Conservation (phyloP, 1,140 invertebrate species). For the Solen grandis region DNA sequence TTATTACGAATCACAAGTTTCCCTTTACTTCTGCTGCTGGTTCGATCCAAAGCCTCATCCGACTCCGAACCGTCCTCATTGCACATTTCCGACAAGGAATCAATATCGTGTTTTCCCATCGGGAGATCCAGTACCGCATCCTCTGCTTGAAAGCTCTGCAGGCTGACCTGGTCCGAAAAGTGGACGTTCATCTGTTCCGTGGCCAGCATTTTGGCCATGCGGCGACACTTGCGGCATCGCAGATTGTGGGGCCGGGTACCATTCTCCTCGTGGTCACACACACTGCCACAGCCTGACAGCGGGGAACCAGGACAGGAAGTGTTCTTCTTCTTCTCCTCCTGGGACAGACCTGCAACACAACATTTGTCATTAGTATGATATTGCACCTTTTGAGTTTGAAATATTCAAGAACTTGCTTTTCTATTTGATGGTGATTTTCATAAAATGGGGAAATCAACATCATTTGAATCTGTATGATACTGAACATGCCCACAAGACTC, state of each 20-base stretch:
- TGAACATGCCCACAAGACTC: too few relatives aligned
- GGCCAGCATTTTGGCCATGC: conserved; percentile 40
- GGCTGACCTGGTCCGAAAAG: conserved; percentile 65
- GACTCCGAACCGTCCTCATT: conserved; percentile 48
- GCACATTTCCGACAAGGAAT: conserved; percentile 53
- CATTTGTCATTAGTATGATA: conserved; percentile 54
- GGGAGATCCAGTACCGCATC: conserved; percentile 57
- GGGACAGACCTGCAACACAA: conserved; percentile 21
- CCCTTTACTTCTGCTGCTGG: conserved; percentile 19
- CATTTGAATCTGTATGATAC: too few relatives aligned
- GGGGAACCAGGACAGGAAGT: conserved; percentile 69
- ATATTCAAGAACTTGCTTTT: too few relatives aligned
- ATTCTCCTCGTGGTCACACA: conserved; percentile 57
- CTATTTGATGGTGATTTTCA: too few relatives aligned
- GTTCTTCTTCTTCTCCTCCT: conserved; percentile 43
- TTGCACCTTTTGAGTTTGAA: too few relatives aligned
- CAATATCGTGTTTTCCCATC: conserved; percentile 50
- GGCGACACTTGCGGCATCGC: conserved; percentile 35
- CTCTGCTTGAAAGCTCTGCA: conserved; percentile 64
- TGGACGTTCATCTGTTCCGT: conserved; percentile 64
- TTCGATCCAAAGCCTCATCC: conserved; percentile 27
- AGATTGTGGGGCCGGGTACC: conserved; percentile 33
- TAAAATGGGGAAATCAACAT: too few relatives aligned
- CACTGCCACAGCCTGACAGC: conserved; percentile 62
- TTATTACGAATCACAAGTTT: conserved; percentile 43